Percentiles rank a stretch among this genome's conserved stretches.
Evolutionary conservation across 1,140 invertebrate species (phyloP).

Genomic region (Parapsyche elsis): DNA sequence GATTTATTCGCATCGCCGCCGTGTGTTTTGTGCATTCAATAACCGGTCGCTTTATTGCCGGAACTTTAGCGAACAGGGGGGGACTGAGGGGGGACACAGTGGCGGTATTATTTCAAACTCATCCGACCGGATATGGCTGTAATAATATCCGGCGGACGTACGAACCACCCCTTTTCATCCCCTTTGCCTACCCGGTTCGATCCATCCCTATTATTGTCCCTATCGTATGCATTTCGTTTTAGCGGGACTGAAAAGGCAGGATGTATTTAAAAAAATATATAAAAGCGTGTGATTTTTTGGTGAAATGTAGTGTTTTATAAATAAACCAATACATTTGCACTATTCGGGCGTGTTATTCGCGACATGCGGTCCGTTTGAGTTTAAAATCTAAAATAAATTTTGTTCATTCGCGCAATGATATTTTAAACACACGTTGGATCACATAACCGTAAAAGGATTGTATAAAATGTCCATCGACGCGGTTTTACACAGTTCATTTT

Average conservation of each 20-base stretch:
- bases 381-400: no score
- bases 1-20: neutral
- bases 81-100: neutral
- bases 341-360: no score
- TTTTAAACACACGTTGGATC: no score
- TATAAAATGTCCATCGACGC: no score
- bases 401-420: no score
- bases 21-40: conserved; percentile 30
- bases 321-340: no score
- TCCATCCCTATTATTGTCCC: neutral
- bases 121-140: conserved; percentile 51
- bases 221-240: neutral
- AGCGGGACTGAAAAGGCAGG: neutral
- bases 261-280: neutral
- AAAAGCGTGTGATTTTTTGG: neutral
- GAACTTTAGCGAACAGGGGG: conserved; percentile 29
- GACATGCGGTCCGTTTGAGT: no score
- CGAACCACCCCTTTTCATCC: conserved; percentile 16
- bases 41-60: conserved; percentile 38
- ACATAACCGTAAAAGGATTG: no score
- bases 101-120: conserved; percentile 51
- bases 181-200: neutral
- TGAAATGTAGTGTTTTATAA: no score
- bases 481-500: no score
- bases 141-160: conserved; percentile 51